phyloP scores from a whole-genome alignment of 53 echinoderm and acorn worm genomes.

The Stichopus horrens region DNA sequence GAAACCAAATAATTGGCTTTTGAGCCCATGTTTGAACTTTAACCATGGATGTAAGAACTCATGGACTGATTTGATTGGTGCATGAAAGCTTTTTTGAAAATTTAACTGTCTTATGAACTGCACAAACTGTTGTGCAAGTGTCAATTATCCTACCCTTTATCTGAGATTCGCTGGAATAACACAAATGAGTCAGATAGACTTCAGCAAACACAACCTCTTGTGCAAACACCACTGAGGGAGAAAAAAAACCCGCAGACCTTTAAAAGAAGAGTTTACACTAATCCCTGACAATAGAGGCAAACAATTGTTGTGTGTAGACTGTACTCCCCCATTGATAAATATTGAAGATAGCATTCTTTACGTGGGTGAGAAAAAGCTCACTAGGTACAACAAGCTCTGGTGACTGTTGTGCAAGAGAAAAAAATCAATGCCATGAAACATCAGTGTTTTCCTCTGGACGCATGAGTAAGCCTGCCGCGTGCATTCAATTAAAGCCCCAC shows the following conservation, averaged over 20 bases:
- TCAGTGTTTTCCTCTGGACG: constrained; percentile 13
- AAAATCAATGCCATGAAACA: constrained; percentile 3
- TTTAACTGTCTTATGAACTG: constrained; percentile 16
- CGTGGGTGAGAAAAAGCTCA: background rate
- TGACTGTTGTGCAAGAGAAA: background rate
- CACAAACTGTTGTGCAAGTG: constrained; percentile 7
- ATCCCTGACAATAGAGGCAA: background rate
- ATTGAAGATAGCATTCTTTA: background rate
- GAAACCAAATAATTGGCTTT: background rate
- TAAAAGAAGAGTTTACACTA: background rate
- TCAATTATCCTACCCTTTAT: background rate
- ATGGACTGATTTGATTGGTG: background rate
- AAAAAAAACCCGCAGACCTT: background rate
- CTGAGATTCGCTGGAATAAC: background rate
- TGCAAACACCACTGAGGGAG: background rate
- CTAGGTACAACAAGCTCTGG: background rate
- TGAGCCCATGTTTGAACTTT: background rate
- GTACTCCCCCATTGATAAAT: background rate
- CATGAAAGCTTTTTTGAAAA: constrained; percentile 25
- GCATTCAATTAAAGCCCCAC: background rate
- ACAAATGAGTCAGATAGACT: background rate
- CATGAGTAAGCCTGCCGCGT: constrained; percentile 9
- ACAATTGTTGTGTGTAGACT: background rate
- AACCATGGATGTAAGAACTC: background rate
- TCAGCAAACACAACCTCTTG: background rate